Evolutionary conservation across 2,888 invertebrate genomes (phyloP).

Genomic region (Pilophorus perplexus): DNA sequence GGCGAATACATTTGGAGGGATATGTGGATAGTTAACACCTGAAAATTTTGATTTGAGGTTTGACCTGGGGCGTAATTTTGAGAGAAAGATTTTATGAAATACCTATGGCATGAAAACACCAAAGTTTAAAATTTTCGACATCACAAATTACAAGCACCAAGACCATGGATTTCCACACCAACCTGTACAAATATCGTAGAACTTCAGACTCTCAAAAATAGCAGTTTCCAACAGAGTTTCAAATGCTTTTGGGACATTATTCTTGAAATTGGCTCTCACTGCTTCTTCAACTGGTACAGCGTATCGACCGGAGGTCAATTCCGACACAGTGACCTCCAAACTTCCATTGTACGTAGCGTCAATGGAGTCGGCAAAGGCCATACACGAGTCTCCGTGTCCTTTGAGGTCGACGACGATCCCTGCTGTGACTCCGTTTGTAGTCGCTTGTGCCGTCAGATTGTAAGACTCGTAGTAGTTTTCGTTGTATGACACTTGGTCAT

Average conservation of each 20-base stretch:
- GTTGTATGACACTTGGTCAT: neutral
- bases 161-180: neutral
- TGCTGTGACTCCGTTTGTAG: neutral
- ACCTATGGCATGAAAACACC: too few species aligned
- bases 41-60: too few species aligned
- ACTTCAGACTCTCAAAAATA: neutral
- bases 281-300: neutral
- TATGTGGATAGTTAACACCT: neutral
- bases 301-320: neutral
- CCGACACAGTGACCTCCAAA: neutral
- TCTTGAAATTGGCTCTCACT: neutral
- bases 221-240: constrained; percentile 7
- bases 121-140: too few species aligned
- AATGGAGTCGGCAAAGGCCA: neutral
- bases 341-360: neutral
- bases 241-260: constrained; percentile 1
- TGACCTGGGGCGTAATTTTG: too few species aligned
- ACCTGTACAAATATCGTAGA: constrained; percentile 22
- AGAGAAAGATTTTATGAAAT: neutral
- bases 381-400: neutral
- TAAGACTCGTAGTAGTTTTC: neutral
- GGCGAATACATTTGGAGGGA: neutral
- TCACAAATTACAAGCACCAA: neutral
- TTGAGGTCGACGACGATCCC: neutral
- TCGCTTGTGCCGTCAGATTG: constrained; percentile 1